Conservation (phyloP, 2,113 vertebrate genomes). For the Melanocharis versteri region DNA sequence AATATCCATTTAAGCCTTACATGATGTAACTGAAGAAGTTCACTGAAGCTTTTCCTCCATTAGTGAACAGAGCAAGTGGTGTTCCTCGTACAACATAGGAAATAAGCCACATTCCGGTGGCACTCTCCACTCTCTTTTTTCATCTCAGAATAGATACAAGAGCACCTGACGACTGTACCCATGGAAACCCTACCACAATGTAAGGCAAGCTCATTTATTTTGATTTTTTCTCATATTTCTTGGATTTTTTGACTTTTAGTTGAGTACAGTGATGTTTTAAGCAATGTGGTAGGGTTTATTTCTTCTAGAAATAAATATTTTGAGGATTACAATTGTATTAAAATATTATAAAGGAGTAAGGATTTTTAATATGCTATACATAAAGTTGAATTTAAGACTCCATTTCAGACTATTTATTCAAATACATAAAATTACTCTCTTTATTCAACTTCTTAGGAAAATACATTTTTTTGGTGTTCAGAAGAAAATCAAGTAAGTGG, state of each 20-base stretch:
- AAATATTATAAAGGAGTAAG: neutral
- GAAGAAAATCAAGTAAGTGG: neutral
- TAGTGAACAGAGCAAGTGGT: neutral
- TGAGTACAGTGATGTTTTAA: neutral
- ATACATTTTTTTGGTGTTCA: neutral
- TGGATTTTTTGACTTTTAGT: neutral
- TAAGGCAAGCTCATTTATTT: neutral
- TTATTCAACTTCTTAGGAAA: neutral
- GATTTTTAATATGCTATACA: neutral
- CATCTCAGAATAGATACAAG: neutral
- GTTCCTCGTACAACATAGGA: neutral
- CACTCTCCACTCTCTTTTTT: neutral
- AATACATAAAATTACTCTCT: neutral
- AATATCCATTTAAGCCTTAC: neutral
- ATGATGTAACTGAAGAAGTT: neutral
- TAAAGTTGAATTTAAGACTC: neutral
- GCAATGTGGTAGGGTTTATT: neutral
- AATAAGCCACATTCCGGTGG: neutral
- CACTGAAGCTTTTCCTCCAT: neutral
- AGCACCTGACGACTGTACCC: neutral
- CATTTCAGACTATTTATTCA: neutral
- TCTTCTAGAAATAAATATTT: neutral
- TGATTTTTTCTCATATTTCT: neutral
- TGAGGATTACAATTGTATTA: neutral
- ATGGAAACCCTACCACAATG: neutral